Base-by-base conservation (phyloP, 1,140 invertebrate genomes). In the Brachionus plicatilis region DNA sequence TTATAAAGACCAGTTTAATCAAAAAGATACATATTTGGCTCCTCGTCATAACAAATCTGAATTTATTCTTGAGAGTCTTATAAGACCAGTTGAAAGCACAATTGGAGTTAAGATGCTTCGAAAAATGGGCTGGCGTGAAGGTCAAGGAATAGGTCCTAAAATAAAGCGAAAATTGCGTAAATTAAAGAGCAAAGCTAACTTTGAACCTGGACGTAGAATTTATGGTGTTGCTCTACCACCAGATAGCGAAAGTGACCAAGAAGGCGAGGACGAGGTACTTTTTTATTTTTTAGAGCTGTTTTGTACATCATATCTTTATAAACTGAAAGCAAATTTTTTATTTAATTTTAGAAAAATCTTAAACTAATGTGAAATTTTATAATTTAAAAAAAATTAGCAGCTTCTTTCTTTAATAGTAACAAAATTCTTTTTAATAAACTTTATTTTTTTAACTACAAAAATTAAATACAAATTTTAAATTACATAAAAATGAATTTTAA, bases 101-200 rank as follows among this genome's bases (percentile, higher is more conserved):
- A 92, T 97, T 70, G 96, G 96, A 11, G 92, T 96, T 65, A 91
- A 92, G 83, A 91, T 99, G 86, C 89, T 98, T 96, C 93, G 95
- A 94, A 88, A 88, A 80, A 41, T 92, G 88, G 91, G 90, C 14
- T 96, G 96, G 94, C 93, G 93, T 87, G 93, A 93, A 41, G 95
- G 95, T 0, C 94, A 96, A 89, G 96, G 95, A 3, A 91, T 96
- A n/a, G 96, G 95, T 1, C 93, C 94, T 9, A 86, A 88, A 75
- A 76, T 88, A 2, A 86, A 90, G 92, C 76, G 86, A 93, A 68
- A 93, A 45, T 20, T 75, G 20, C 47, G 45, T 33, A 84, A 75
- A 56, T 29, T 76, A 29, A 84, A 84, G 17, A 75, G 24, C 6
- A 72, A 68, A 50, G n/a, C 75, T 11, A 84, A 84, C 29, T 41